Base-by-base conservation (phyloP, 2,888 invertebrate genomes). In the Halictus quadricinctus region DNA sequence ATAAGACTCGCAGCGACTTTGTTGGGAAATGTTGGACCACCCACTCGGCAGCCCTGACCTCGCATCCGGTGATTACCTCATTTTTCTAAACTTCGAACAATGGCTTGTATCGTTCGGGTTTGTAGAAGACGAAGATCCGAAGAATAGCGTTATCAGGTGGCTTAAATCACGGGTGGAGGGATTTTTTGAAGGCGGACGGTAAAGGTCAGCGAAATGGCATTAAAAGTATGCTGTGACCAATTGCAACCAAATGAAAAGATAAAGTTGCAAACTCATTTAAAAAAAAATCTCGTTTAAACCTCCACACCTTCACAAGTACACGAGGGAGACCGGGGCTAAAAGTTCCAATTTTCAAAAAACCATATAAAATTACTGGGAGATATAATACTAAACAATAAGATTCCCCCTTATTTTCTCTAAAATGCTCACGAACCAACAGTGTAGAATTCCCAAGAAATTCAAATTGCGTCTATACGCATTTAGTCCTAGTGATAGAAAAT, bases 1-100 rank as follows among this genome's bases (percentile, higher is more conserved):
- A 64, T 64, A 64, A 18, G 8, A 29, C 64, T 29, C 29, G 64
- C 29, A 29, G 8, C 29, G 29, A 29, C 64, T 18, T 18, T 8
- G 64, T 64, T 18, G 64, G 29, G 64, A 64, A 64, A 64, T 64
- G 18, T 64, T 64, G 29, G 64, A 64, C 64, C 64, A 64, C 64
- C 64, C 64, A 64, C 64, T 64, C 64, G 2, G 64, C 58, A 76
- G 73, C 75, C 60, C 78, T 74, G 69, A 64, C 36, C 64, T 64
- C 64, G 29, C 64, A 64, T 64, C 64, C 64, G 64, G 29, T 64
- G 64, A 64, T 64, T 64, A 64, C 29, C 64, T 64, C 64, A 64
- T 64, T 64, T 64, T 64, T 64, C 64, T 36, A 29, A 29, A 64
- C 64, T 64, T 64, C 64, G 29, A 64, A 64, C 64, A 64, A 64